Evolutionary conservation across 2,888 invertebrate genomes (phyloP), one percentile per base, ranked within the genome.

Genomic region (Chloroclystis v-ata): DNA sequence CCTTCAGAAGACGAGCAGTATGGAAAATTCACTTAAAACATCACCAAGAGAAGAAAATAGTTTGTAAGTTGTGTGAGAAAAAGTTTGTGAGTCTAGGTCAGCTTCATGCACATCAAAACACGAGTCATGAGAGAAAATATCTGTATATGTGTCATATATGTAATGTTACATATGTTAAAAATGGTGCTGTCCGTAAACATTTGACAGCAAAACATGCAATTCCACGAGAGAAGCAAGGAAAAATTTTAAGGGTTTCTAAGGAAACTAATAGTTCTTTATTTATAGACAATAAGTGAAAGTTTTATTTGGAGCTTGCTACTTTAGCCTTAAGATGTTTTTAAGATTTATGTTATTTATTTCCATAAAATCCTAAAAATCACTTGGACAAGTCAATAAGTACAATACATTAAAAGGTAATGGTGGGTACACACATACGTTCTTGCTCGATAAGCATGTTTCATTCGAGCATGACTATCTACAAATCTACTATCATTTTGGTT

Each of bases 11-110:
- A 45, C 63, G 69, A 43, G 76, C 73, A 0, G 75, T 84, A 33
- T 84, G 80, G 75, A 76, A 59, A n/a, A 82, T 81, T 12, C 87
- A 87, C 58, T 56, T 78, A n/a, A 56, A 78, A n/a, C 69, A 72
- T 33, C 86, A 87, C 40, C 63, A 62, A 2, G 85, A 86, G 16
- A 87, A 83, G 43, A 76, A 65, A 0, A 54, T 77, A 0, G 76
- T 80, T 40, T 87, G 87, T 45, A 62, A 55, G 0, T 64, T 71
- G 2, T 87, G 87, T 43, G 78, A 83, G 0, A 69, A 67, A 4
- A 82, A 77, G 51, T 87, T 86, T 37, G 74, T 61, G 44, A 63
- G 61, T 2, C 61, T 64, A 0, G 58, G 66, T 14, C 72, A 78
- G 7, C 71, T 87, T 75, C 47, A 72, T 1, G 73, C 76, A 0